Evolutionary conservation across 2,113 vertebrate species (phyloP), one percentile per base, ranked within the genome.

Genomic region (Perca fluviatilis): DNA sequence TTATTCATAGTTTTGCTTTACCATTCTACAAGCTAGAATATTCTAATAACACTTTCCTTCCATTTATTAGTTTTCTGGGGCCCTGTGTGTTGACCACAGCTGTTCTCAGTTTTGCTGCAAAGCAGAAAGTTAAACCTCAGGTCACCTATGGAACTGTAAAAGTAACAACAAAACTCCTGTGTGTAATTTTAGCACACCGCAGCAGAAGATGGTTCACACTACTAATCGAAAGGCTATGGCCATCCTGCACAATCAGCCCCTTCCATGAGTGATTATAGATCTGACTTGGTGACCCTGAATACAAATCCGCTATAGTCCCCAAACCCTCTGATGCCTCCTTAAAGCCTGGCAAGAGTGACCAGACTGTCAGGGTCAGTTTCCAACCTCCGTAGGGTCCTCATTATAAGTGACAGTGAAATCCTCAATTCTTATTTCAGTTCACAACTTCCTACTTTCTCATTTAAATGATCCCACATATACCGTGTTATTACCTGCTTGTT

Each of bases 341-440:
- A 80, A 84, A 84, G 47, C 57, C 49, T n/a, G 58, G 64, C 74
- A 62, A 51, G 30, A 84, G 66, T 80, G 79, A 76, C 87, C 75
- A 51, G 43, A 12, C 36, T 87, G 78, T 79, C 76, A 65, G 77
- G 77, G 75, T 74, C 73, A 81, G 78, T 63, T 83, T 86, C 73
- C 77, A 66, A 49, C 61, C 66, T 92, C 83, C 85, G 50, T 6
- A 46, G 85, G 84, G 77, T 80, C 82, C 88, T 92, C 88, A 91
- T 93, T 91, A 93, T 65, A 63, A 19, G 80, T 75, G 90, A 89
- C 83, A 74, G 72, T 62, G 58, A 82, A 82, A 70, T 77, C 76
- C 49, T 78, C 56, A 68, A 57, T 64, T 47, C 73, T 27, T 53
- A 63, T 70, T 69, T 51, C 47, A 58, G 27, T 71, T 82, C 51